Base-by-base conservation (phyloP, 2,113 vertebrate genomes). In the Formicarius rufipectus region DNA sequence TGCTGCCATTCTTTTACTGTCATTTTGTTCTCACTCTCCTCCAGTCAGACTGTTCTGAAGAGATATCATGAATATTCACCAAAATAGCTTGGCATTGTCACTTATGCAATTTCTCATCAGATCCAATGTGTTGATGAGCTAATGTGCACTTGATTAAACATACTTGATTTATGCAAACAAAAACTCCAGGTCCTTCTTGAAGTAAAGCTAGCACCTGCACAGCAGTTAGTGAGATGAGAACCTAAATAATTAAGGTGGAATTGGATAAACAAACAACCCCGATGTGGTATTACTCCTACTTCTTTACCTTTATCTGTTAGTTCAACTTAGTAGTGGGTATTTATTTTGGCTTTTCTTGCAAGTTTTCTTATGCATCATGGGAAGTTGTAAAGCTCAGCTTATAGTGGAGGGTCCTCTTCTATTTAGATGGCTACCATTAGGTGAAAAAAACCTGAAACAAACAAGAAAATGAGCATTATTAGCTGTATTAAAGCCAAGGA, bases 51-150 rank as follows among this genome's bases (percentile, higher is more conserved):
- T 89, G 80, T 96, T 96, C 88, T 0, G 0, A 47, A 78, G 85
- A 86, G 64, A 93, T 88, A 86, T 94, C 94, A 96, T 90, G 90
- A 97, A 94, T 97, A 94, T 93, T 96, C 95, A 94, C 93, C 33
- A 49, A 90, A 93, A 95, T 96, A 97, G 60, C 88, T 94, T 95
- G 88, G 85, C 95, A 93, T 97, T 93, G 92, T 93, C 92, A 58
- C 68, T 96, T 96, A 63, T 11, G 83, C 69, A 92, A n/a, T 94
- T 95, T 73, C 80, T 94, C 95, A 79, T 95, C 76, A 90, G 50
- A 90, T 90, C 62, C 80, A 92, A 56, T 90, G 68, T 94, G 93
- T 87, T 96, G 92, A 95, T 96, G 96, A 96, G 89, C 76, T 96
- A 96, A 91, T 96, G 90, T 90, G 92, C 83, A 89, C 87, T 96